Conservation (phyloP, 2,888 invertebrate species). For the Scrobipalpa costella region DNA sequence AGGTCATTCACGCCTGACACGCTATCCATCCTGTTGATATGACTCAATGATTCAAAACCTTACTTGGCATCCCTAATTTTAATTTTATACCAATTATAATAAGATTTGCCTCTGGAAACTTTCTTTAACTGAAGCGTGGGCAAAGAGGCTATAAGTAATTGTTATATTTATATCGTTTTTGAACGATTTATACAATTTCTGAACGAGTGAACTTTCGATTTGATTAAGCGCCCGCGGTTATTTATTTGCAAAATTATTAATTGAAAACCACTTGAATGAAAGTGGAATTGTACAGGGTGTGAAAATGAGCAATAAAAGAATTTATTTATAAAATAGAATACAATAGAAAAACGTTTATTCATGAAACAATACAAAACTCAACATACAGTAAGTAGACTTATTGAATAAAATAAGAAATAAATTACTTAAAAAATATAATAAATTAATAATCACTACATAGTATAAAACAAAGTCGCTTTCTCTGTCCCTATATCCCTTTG, state of each 20-base stretch:
- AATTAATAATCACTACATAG: too few relatives aligned
- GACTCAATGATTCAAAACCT: neutral
- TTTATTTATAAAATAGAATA: too few relatives aligned
- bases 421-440: too few relatives aligned
- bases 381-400: too few relatives aligned
- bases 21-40: too few relatives aligned
- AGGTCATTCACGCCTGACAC: too few relatives aligned
- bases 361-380: too few relatives aligned
- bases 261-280: neutral
- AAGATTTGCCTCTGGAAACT: slow-evolving; percentile 13
- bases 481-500: too few relatives aligned
- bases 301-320: neutral
- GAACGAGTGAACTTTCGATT: slow-evolving; percentile 2
- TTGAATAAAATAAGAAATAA: too few relatives aligned
- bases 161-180: slow-evolving; percentile 6
- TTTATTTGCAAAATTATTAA: neutral
- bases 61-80: neutral
- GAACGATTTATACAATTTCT: slow-evolving; percentile 7
- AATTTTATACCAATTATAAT: slow-evolving; percentile 16
- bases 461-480: too few relatives aligned
- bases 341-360: too few relatives aligned
- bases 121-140: slow-evolving; percentile 9
- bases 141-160: neutral
- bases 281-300: neutral
- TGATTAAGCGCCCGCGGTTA: slow-evolving; percentile 1